Percentiles rank a stretch among this genome's conserved stretches.
These are phyloP conservation scores for Orussus abietinus DNA, from an alignment of 1,140 invertebrate genomes.

Conservation along the genomic window DNA sequence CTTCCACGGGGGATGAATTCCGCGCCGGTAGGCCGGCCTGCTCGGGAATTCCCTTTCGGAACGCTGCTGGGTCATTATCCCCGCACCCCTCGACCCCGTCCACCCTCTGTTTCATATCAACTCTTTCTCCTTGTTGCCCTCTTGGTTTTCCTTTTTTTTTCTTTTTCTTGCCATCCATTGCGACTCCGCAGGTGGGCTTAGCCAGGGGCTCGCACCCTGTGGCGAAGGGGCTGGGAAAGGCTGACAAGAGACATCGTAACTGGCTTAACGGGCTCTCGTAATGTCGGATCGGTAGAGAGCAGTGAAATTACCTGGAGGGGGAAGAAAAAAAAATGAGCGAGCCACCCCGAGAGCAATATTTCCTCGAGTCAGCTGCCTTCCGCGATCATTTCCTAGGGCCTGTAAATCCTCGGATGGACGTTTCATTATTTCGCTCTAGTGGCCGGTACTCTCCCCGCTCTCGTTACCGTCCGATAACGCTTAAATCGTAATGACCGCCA, in stretches of 20 bases:
- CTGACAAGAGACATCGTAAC: constrained; percentile 14
- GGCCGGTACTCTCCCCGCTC: too few species aligned
- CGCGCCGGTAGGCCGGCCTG: constrained; percentile 3
- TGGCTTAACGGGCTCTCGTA: constrained; percentile 18
- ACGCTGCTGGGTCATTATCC: constrained; percentile 11
- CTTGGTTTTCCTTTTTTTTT: too few species aligned
- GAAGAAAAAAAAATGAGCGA: constrained; percentile 2
- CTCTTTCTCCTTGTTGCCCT: not conserved
- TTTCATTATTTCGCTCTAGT: too few species aligned
- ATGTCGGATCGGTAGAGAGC: constrained; percentile 15
- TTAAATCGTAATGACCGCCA: too few species aligned
- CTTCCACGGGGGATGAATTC: too few species aligned
- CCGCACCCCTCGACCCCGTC: constrained; percentile 4
- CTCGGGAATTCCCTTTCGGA: constrained; percentile 13
- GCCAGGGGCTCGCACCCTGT: constrained; percentile 9
- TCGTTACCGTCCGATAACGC: too few species aligned
- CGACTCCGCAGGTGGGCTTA: constrained; percentile 15
- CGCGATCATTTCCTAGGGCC: constrained; percentile 18
- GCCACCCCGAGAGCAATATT: too few species aligned
- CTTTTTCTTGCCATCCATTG: constrained; percentile 10
- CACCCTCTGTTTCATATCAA: constrained; percentile 1
- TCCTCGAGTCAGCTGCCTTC: constrained; percentile 16
- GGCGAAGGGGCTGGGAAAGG: not conserved
- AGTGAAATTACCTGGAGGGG: constrained; percentile 16
- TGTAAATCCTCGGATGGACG: too few species aligned